Conservation (phyloP, 2,888 invertebrate species). For the Noctua pronuba region DNA sequence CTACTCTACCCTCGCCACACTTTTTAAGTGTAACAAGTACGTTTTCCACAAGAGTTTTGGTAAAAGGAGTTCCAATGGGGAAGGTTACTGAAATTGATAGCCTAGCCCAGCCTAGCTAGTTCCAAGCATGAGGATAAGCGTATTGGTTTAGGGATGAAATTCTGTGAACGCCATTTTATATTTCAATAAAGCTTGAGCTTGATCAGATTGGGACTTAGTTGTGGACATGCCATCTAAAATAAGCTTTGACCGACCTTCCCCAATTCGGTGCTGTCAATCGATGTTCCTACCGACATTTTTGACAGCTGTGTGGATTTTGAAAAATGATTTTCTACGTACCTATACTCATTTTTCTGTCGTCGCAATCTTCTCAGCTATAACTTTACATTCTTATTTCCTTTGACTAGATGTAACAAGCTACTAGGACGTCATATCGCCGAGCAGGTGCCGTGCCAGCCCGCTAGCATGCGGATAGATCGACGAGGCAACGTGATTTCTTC, state of each 20-base stretch:
- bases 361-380: background rate
- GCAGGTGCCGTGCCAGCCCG: constrained; percentile 93
- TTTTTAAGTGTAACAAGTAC: constrained; percentile 93
- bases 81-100: background rate
- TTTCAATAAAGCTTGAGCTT: no score
- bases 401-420: constrained; percentile 92
- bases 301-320: background rate
- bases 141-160: background rate
- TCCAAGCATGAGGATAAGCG: no score
- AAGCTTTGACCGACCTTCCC: background rate
- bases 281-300: background rate
- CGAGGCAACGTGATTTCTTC: constrained; percentile 93
- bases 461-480: constrained; percentile 93
- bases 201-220: background rate
- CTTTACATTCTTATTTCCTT: background rate
- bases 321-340: background rate
- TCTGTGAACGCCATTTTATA: background rate
- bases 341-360: background rate
- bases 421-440: constrained; percentile 93
- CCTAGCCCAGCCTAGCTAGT: background rate
- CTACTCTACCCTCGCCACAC: constrained; percentile 94
- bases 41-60: constrained; percentile 10
- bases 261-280: background rate
- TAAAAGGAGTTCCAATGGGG: background rate
- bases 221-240: background rate